phyloP scores from a whole-genome alignment of 2,888 invertebrate species.

The Drosophila mimica region DNA sequence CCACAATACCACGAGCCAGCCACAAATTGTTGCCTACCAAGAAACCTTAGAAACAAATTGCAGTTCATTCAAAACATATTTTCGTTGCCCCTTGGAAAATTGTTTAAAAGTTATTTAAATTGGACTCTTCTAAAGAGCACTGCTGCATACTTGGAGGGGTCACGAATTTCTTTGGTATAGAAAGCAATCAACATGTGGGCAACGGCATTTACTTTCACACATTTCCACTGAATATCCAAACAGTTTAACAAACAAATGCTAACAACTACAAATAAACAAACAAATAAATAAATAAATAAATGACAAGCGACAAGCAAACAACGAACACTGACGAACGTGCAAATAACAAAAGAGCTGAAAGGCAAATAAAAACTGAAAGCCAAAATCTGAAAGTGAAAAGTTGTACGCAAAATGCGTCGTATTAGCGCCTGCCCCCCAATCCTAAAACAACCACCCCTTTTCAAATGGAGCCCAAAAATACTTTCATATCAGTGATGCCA shows the following conservation, averaged over 20 bases:
- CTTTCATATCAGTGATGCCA: constrained; percentile 9
- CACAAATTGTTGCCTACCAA: constrained; percentile 32
- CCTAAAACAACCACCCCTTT: neutral
- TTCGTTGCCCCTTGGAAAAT: neutral
- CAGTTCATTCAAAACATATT: constrained; percentile 14
- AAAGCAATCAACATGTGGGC: constrained; percentile 55
- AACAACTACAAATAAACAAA: constrained; percentile 64
- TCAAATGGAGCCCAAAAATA: constrained; percentile 40
- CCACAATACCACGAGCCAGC: constrained; percentile 5
- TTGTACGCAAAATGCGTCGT: constrained; percentile 77
- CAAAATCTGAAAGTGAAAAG: constrained; percentile 78
- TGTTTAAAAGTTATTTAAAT: neutral
- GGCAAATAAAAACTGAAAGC: constrained; percentile 56
- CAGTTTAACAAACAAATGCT: constrained; percentile 73
- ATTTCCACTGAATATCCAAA: constrained; percentile 73
- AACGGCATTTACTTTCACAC: constrained; percentile 30
- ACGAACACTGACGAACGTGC: constrained; percentile 22
- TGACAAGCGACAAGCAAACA: constrained; percentile 29
- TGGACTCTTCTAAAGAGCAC: neutral
- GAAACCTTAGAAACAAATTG: constrained; percentile 22
- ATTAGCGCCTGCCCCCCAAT: constrained; percentile 55
- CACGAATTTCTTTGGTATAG: constrained; percentile 26
- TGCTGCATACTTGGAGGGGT: constrained; percentile 25
- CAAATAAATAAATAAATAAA: constrained; percentile 52
- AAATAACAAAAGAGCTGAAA: constrained; percentile 63